Conservation (phyloP, 2,113 vertebrate genomes). For the Corydoras sp. region DNA sequence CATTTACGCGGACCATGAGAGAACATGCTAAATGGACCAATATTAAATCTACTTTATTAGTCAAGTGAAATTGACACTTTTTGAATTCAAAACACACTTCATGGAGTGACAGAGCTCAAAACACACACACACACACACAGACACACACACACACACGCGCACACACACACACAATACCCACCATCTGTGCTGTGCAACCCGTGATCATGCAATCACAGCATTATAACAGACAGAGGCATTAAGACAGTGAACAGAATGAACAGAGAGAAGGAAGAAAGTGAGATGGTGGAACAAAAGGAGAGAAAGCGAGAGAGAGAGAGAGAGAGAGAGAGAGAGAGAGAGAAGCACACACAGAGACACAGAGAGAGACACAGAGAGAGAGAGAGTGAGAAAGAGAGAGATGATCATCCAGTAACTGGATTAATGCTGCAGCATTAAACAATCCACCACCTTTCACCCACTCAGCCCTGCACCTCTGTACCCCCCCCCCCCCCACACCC, state of each 20-base stretch:
- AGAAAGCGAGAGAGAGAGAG: background rate
- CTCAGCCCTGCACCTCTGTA: background rate
- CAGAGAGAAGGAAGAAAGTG: background rate
- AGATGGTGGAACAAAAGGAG: background rate
- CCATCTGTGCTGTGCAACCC: conserved; percentile 28
- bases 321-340: background rate
- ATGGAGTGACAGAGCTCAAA: too few relatives aligned
- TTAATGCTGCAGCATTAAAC: conserved; percentile 10
- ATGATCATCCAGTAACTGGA: conserved; percentile 27
- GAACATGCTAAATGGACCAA: too few relatives aligned
- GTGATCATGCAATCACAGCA: conserved; percentile 39
- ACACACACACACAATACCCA: conserved; percentile 20
- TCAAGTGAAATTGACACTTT: too few relatives aligned
- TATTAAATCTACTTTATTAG: too few relatives aligned
- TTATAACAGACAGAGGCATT: conserved; percentile 1
- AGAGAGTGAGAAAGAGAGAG: background rate
- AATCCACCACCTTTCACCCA: background rate
- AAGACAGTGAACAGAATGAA: conserved; percentile 4
- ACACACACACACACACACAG: background rate
- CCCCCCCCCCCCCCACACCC: background rate
- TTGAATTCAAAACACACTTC: too few relatives aligned
- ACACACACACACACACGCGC: conserved; percentile 5
- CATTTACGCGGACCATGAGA: too few relatives aligned
- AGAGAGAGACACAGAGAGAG: background rate
- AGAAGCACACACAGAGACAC: conserved; percentile 5